Evolutionary conservation across 2,888 invertebrate genomes (phyloP), one percentile per base, ranked within the genome.

Genomic region (Sipunculus nudus): DNA sequence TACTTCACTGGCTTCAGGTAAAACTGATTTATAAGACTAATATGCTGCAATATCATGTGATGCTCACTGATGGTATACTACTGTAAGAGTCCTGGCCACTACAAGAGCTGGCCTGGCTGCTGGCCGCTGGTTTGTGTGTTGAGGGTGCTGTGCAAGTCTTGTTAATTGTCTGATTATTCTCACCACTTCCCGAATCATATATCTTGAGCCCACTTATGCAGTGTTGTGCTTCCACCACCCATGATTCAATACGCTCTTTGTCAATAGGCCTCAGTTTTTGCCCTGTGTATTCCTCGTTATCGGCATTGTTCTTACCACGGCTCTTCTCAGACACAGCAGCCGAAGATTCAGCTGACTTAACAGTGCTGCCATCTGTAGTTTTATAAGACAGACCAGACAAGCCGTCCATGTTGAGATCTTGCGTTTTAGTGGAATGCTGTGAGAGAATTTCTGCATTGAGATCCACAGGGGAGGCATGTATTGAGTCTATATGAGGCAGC

Each of bases 181-280:
- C n/a, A n/a, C n/a, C n/a, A n/a, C n/a, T n/a, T n/a, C n/a, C n/a
- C n/a, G n/a, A n/a, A n/a, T n/a, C n/a, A n/a, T n/a, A n/a, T n/a
- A n/a, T n/a, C n/a, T n/a, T n/a, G n/a, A n/a, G n/a, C n/a, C n/a
- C n/a, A n/a, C n/a, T n/a, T n/a, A n/a, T n/a, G n/a, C n/a, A n/a
- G n/a, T 68, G 69, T 63, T 76, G 74, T 1, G 78, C 70, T 35
- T 76, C 75, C 35, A 76, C 75, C 21, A 82, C 76, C 82, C 82
- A 82, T 21, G 73, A 74, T 56, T 79, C 74, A 10, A 81, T 79
- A 28, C 81, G 63, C 29, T 80, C 80, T 53, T 78, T 78, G 60
- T 79, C 76, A 5, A 75, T 63, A 19, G 67, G 63, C 47, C 68
- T 67, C 47, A 71, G 65, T 23, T 53, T 56, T 29, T 52, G 54